phyloP scores from a whole-genome alignment of 2,888 invertebrate species.

The Spodoptera littoralis region DNA sequence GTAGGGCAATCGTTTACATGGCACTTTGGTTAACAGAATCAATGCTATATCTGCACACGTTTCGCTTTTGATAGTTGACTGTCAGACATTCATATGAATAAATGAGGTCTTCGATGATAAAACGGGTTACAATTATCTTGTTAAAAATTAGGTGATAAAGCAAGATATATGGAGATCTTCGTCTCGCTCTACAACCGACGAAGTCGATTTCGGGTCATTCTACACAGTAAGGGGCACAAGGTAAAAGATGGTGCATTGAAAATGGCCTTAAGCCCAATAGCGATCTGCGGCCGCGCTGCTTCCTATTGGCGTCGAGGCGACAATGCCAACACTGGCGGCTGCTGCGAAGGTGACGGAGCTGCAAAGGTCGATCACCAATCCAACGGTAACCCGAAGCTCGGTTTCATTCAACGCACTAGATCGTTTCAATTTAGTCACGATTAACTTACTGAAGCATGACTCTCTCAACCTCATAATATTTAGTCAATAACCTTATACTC shows the following conservation, averaged over 20 bases:
- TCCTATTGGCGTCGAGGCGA: constrained; percentile 87
- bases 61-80: constrained; percentile 28
- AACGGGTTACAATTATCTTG: constrained; percentile 13
- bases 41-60: constrained; percentile 43
- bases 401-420: constrained; percentile 42
- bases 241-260: constrained; percentile 89
- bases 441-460: constrained; percentile 42
- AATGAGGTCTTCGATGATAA: constrained; percentile 25
- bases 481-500: constrained; percentile 22
- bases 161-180: constrained; percentile 55
- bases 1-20: constrained; percentile 50
- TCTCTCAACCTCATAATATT: constrained; percentile 28
- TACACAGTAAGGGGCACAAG: constrained; percentile 86
- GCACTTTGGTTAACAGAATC: constrained; percentile 36
- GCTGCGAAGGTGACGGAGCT: constrained; percentile 82
- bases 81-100: constrained; percentile 22
- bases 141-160: constrained; percentile 31
- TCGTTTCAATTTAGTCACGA: constrained; percentile 41
- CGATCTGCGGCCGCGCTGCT: constrained; percentile 85
- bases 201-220: constrained; percentile 82
- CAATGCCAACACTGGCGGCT: constrained; percentile 82
- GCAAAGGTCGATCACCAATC: constrained; percentile 81
- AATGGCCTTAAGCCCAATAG: constrained; percentile 89
- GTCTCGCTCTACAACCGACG: constrained; percentile 63
- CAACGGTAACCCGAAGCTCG: constrained; percentile 61